Evolutionary conservation across 2,113 vertebrate genomes (phyloP).

Genomic region (Phrynosoma platyrhinos): DNA sequence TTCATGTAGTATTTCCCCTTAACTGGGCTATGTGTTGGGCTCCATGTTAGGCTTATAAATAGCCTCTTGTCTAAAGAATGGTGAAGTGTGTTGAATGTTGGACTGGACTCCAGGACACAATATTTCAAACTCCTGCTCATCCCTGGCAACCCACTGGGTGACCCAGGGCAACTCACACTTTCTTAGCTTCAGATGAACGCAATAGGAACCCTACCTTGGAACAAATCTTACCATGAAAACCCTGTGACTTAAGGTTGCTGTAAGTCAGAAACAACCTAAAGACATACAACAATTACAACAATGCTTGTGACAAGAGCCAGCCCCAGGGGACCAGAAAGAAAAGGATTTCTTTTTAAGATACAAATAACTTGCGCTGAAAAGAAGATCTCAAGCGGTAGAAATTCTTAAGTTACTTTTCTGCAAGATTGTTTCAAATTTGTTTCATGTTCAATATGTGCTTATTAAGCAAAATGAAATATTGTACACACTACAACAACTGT

Average conservation of each 20-base stretch:
- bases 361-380: too few species aligned
- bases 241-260: too few species aligned
- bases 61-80: neutral
- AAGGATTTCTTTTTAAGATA: neutral
- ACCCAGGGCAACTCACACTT: neutral
- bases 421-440: too few species aligned
- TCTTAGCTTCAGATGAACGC: neutral
- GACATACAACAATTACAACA: too few species aligned
- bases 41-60: neutral
- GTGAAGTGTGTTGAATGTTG: neutral
- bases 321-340: neutral
- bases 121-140: neutral
- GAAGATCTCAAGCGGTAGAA: too few species aligned
- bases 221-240: too few species aligned
- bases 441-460: too few species aligned
- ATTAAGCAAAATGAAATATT: neutral
- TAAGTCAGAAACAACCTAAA: too few species aligned
- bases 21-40: neutral
- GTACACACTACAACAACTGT: neutral
- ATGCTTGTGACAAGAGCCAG: neutral
- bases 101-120: neutral
- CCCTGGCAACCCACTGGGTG: neutral
- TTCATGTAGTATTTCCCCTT: neutral
- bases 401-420: too few species aligned
- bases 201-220: too few species aligned